phyloP scores from a whole-genome alignment of 2,113 vertebrate genomes.

The Psilopogon haemacephalus region DNA sequence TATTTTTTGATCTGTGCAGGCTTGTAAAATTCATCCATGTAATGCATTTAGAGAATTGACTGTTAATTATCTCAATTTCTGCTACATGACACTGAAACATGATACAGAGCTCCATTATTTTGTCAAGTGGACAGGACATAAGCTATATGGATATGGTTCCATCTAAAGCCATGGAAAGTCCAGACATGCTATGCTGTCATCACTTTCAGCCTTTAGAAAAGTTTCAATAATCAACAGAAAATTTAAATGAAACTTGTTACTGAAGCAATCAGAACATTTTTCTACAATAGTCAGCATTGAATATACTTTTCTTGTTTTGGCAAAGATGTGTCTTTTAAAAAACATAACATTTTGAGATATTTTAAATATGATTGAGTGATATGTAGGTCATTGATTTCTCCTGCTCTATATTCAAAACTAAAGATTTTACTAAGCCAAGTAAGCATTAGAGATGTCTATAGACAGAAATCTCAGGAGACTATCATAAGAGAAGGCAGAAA shows the following conservation, averaged over 20 bases:
- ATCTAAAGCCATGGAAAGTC: neutral
- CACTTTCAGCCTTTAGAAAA: neutral
- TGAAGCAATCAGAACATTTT: neutral
- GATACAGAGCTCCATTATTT: neutral
- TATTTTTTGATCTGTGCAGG: neutral
- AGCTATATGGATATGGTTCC: neutral
- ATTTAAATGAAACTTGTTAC: neutral
- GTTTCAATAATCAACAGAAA: neutral
- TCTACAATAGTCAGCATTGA: neutral
- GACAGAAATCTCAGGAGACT: neutral
- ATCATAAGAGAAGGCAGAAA: neutral
- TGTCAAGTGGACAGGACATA: neutral
- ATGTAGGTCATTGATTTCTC: neutral
- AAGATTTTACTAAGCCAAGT: neutral
- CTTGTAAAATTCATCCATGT: neutral
- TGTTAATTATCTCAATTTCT: neutral
- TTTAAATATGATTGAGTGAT: neutral
- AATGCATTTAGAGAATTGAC: neutral
- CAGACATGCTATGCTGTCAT: neutral
- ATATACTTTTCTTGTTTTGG: neutral
- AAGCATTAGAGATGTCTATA: neutral
- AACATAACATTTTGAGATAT: neutral
- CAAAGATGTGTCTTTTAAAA: neutral
- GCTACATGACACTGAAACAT: neutral
- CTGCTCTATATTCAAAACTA: neutral